Evolutionary conservation across 1,140 invertebrate genomes (phyloP), one percentile per base, ranked within the genome.

Genomic region (Caenorhabditis brenneri): DNA sequence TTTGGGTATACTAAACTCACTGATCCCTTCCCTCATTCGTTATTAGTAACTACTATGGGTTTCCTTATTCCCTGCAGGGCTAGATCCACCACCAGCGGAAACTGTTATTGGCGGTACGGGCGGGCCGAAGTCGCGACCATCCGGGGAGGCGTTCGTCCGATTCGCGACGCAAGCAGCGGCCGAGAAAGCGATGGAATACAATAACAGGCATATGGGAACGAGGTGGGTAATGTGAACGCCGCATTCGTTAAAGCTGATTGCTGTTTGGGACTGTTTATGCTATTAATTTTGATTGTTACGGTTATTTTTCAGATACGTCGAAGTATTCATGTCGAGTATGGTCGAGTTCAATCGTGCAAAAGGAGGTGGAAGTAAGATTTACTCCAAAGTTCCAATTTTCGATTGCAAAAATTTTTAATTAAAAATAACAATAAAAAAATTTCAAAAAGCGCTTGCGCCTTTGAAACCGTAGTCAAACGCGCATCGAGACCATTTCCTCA

Each of bases 11-110:
- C 42, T 19, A 5, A 29, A 24, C 53, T 15, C 12, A 6, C 12
- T 6, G 12, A 42, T 42, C 53, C 53, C 24, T 24, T 27, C 24
- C 10, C 22, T 12, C 1, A 24, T 27, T 55, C 22, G n/a, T n/a
- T n/a, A 55, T 55, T 55, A 55, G 53, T 27, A 27, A 10, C 22
- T 29, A 55, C 36, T 74, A 74, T 42, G 65, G 65, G 65, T 42
- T 65, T 65, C 58, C 58, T 65, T 58, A 58, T 58, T 65, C 58
- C 15, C 42, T 74, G 36, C 65, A 74, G 65, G 65, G 65, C 65
- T 74, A 42, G 65, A 74, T 42, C 65, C 65, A 74, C 65, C 36
- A 74, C 65, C 65, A n/a, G 65, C 65, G 36, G 65, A 74, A 74
- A 74, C 42, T 74, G 65, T 74, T 12, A 74, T 74, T n/a, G 65